These are phyloP conservation scores for Heliconius charithonia DNA, from an alignment of 2,888 invertebrate genomes.

Conservation along the genomic window DNA sequence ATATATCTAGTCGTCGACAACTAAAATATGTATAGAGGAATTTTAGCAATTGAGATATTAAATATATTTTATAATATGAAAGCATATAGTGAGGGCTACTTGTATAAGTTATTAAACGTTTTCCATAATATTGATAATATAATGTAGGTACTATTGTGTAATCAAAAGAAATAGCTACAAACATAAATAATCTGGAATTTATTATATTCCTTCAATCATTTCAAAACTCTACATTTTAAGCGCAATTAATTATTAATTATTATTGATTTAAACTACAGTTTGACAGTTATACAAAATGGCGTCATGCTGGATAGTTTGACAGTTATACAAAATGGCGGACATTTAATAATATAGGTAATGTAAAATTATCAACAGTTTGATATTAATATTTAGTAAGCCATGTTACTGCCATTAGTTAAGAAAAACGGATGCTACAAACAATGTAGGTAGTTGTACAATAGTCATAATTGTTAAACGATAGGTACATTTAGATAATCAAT, in stretches of 20 bases:
- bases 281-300: neutral
- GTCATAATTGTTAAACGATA: neutral
- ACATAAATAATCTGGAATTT: neutral
- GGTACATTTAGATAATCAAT: slow-evolving; percentile 3
- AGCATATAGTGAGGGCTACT: slow-evolving; percentile 76
- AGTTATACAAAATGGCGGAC: neutral
- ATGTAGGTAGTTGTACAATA: neutral
- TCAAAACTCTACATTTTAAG: neutral
- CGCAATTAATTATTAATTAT: neutral
- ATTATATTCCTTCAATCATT: neutral
- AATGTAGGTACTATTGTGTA: neutral
- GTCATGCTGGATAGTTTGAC: neutral
- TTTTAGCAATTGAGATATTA: slow-evolving; percentile 20
- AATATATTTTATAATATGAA: slow-evolving; percentile 61
- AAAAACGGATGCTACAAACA: slow-evolving; percentile 14
- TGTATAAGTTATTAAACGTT: slow-evolving; percentile 29
- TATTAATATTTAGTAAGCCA: slow-evolving; percentile 26
- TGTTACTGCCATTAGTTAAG: slow-evolving; percentile 39
- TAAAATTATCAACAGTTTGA: neutral
- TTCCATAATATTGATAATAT: neutral
- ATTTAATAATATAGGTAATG: neutral
- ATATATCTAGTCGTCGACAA: neutral
- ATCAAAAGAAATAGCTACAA: neutral
- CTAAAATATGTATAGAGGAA: slow-evolving; percentile 22
- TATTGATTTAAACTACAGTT: neutral